phyloP scores from a whole-genome alignment of 2,113 vertebrate species.

The Cromileptes altivelis region DNA sequence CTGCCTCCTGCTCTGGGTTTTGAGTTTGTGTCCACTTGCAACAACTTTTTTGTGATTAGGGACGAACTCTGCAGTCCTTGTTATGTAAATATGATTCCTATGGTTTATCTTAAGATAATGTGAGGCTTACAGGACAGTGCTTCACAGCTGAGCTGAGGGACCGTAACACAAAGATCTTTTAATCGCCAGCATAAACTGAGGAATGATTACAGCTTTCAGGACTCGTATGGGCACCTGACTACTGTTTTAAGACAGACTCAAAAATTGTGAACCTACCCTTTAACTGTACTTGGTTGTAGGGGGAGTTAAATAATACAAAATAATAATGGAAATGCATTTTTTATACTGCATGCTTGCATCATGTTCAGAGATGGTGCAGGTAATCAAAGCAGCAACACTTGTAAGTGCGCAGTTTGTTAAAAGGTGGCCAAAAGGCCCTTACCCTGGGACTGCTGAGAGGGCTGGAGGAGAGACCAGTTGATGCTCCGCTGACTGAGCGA shows the following conservation, averaged over 20 bases:
- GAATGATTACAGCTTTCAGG: too few species aligned
- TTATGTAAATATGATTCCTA: not conserved
- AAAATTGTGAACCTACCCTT: not conserved
- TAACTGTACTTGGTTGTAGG: not conserved
- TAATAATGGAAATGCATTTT: not conserved
- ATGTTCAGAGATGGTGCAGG: slow-evolving; percentile 7
- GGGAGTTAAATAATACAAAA: not conserved
- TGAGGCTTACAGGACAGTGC: not conserved
- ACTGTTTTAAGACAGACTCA: not conserved
- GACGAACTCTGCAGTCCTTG: not conserved
- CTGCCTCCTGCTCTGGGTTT: too few species aligned
- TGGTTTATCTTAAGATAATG: not conserved
- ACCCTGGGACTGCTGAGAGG: slow-evolving; percentile 95
- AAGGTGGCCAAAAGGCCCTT: slow-evolving; percentile 72
- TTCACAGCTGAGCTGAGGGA: not conserved
- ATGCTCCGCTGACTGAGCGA: slow-evolving; percentile 93
- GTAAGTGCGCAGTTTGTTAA: not conserved
- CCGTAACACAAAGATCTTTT: not conserved
- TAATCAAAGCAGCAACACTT: not conserved
- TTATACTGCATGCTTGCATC: slow-evolving; percentile 1
- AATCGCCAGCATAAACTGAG: not conserved
- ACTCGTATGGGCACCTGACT: not conserved
- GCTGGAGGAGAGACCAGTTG: slow-evolving; percentile 93
- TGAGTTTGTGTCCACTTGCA: too few species aligned
- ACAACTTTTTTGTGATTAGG: not conserved